Conservation (phyloP, 2,797 vertebrate species). For the Siniperca undulata region DNA sequence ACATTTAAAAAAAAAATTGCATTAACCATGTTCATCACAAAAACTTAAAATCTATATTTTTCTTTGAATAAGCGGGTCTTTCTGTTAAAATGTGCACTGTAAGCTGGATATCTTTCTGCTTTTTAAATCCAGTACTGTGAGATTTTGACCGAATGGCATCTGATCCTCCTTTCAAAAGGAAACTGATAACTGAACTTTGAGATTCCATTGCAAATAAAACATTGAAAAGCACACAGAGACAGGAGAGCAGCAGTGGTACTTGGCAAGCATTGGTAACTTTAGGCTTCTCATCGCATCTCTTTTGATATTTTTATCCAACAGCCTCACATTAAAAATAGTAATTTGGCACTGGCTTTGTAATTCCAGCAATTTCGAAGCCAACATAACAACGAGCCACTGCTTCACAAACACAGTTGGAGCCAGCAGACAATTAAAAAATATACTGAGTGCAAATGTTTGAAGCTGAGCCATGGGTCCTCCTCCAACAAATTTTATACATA, state of each 20-base stretch:
- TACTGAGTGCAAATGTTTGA: conserved; percentile 59
- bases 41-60: not conserved
- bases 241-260: not conserved
- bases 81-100: not conserved
- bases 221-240: conserved; percentile 1
- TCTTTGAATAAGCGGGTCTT: not conserved
- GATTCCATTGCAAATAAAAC: conserved; percentile 31
- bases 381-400: conserved; percentile 52
- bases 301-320: conserved; percentile 60
- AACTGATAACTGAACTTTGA: conserved; percentile 24
- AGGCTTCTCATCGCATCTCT: conserved; percentile 47
- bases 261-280: conserved; percentile 43
- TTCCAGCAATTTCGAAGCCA: conserved; percentile 61
- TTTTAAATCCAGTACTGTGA: conserved; percentile 3
- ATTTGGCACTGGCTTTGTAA: conserved; percentile 63
- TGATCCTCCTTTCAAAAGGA: conserved; percentile 14
- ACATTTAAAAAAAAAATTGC: not conserved
- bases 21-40: not conserved
- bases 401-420: conserved; percentile 61
- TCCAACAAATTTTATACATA: conserved; percentile 53
- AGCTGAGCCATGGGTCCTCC: conserved; percentile 44
- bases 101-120: not conserved
- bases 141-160: conserved; percentile 5
- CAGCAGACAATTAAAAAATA: conserved; percentile 61
- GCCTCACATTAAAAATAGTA: conserved; percentile 46